Evolutionary conservation across 2,113 vertebrate species (phyloP), one percentile per base, ranked within the genome.

Genomic region (Pitta sordida): DNA sequence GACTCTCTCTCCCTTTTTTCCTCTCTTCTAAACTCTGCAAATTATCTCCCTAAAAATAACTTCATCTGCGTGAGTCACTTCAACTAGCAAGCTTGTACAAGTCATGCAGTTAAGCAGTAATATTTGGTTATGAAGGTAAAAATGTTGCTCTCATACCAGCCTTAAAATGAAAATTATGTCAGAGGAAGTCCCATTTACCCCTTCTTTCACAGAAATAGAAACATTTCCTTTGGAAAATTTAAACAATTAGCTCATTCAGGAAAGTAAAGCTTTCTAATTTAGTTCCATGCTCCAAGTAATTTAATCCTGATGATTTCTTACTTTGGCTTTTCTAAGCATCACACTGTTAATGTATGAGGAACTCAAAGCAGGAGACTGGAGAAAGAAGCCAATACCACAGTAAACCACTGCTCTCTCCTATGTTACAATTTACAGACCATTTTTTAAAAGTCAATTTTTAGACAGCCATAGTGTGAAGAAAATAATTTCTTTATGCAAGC

Each of bases 31-130:
- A 97, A 97, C 95, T 96, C 94, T 95, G 96, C 96, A 98, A 97
- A 98, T 98, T 98, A 97, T 88, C 97, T 95, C 94, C 96, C 97
- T 98, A 98, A 98, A 98, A 98, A 98, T 98, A 98, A 96, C 97
- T 96, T 97, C 87, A 96, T 97, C 96, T 96, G 93, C 81, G 91
- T 98, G 98, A 98, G 96, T 98, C 98, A 98, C 83, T 96, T 90
- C 82, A 97, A 65, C 95, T 94, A 97, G 96, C 97, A 97, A 92
- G 97, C 97, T 97, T 97, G 87, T 67, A 97, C 96, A 97, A 95
- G 97, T 94, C 92, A 93, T 86, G 86, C 88, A 92, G 94, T 79
- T 95, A 93, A 94, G 91, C 22, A 88, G 95, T 89, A 96, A 94
- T 97, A 96, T 95, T 97, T 96, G 83, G 94, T 97, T 94, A 86